Evolutionary conservation across 2,113 vertebrate genomes (phyloP).

Genomic region (Zootoca vivipara): DNA sequence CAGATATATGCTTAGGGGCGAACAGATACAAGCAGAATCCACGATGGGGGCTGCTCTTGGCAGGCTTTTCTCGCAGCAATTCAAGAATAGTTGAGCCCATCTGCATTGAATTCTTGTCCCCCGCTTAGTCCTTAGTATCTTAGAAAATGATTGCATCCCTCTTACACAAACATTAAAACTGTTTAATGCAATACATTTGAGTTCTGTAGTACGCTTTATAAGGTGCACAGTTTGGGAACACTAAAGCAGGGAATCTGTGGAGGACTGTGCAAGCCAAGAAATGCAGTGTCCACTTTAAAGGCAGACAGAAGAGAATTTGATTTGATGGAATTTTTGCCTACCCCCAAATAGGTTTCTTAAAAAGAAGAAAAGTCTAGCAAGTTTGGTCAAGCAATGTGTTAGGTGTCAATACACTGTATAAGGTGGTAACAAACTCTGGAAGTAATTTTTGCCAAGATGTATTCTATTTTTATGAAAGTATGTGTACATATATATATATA

Average conservation of each 20-base stretch:
- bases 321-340: constrained; percentile 6
- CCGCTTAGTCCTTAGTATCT: background rate
- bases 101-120: background rate
- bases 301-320: background rate
- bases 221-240: background rate
- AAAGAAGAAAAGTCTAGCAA: constrained; percentile 47
- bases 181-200: constrained; percentile 53
- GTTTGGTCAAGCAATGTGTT: constrained; percentile 67
- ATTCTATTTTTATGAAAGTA: constrained; percentile 94
- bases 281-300: background rate
- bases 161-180: constrained; percentile 29
- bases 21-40: no score
- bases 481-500: constrained; percentile 66
- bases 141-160: constrained; percentile 24
- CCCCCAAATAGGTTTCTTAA: constrained; percentile 43
- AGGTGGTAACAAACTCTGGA: constrained; percentile 65
- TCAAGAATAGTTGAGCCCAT: background rate
- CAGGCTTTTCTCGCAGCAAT: background rate
- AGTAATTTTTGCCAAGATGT: constrained; percentile 86
- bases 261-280: constrained; percentile 10
- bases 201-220: constrained; percentile 27
- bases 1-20: background rate
- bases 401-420: constrained; percentile 81
- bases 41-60: no score
- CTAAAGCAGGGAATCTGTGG: background rate